Evolutionary conservation across 2,888 invertebrate genomes (phyloP), one percentile per base, ranked within the genome.

Genomic region (Icerya purchasi): DNA sequence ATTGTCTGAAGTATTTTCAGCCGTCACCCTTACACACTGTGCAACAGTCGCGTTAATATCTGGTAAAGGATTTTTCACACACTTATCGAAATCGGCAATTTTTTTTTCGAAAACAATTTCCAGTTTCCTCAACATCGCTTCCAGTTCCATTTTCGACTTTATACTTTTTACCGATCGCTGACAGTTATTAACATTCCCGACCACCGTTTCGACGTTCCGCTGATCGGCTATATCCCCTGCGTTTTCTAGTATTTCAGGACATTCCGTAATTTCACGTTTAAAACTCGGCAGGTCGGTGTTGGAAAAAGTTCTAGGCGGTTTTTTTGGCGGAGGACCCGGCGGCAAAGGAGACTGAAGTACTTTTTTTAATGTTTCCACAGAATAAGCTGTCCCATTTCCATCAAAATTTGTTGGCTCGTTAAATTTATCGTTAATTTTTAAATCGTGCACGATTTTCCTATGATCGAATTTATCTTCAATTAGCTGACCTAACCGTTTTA

Each of bases 271-370:
- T 14, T 36, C 14, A 5, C 14, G 8, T 14, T 36, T 36, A n/a
- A n/a, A n/a, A n/a, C n/a, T n/a, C n/a, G n/a, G 2, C 20, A 14
- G n/a, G n/a, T 51, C n/a, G n/a, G 51, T 67, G 65, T 75, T 73
- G 50, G 73, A 72, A 66, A 83, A 81, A 1, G 77, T 78, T 63
- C 85, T 71, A 0, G 85, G 86, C 1, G 86, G 85, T 68, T 86
- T 85, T 66, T 80, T 80, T 0, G 85, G 86, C 0, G 85, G 83
- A 3, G 84, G 83, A 0, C 83, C 84, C 2, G 71, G 63, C 0
- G 84, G 84, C 55, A 84, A 67, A 0, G 83, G 83, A 64, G 81
- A 78, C 67, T 78, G 79, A 53, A 83, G 70, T 20, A 81, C 82
- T 63, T 77, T 77, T 67, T 79, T 60, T 36, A 60, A 56, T 3